These are phyloP conservation scores for Intellagama lesueurii DNA, from an alignment of 2,797 vertebrate species.

Conservation along the genomic window DNA sequence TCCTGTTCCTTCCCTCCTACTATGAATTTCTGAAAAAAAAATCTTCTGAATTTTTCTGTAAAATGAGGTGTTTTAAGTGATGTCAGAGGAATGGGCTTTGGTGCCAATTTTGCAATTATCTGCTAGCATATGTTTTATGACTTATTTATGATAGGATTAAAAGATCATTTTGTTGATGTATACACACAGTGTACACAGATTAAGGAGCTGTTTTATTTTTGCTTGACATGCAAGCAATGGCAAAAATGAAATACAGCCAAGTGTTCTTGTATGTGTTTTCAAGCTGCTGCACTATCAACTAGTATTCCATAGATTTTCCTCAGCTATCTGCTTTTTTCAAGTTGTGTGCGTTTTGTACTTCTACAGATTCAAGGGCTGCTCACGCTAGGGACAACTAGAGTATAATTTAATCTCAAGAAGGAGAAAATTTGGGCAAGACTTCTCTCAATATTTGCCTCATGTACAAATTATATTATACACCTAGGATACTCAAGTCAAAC, in stretches of 20 bases:
- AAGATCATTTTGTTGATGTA: constrained; percentile 40
- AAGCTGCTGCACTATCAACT: neutral
- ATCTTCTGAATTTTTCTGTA: neutral
- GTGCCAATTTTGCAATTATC: constrained; percentile 39
- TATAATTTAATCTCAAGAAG: neutral
- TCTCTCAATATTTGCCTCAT: neutral
- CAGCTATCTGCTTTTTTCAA: neutral
- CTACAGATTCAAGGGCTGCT: accelerated
- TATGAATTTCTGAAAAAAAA: neutral
- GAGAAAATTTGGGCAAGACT: neutral
- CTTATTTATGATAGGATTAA: constrained; percentile 45
- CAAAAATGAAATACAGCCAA: constrained; percentile 17
- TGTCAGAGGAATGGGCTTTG: constrained; percentile 13
- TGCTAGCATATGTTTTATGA: constrained; percentile 35
- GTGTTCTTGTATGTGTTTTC: neutral
- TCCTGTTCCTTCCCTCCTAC: neutral
- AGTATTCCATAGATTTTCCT: neutral
- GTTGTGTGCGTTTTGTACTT: neutral
- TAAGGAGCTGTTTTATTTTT: constrained; percentile 29
- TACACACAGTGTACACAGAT: neutral
- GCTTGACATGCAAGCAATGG: constrained; percentile 23
- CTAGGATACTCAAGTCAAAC: neutral
- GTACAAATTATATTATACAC: neutral
- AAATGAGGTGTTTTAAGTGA: constrained; percentile 4
- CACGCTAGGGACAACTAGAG: neutral